Percentiles rank a stretch among this genome's conserved stretches.
Evolutionary conservation across 2,888 invertebrate genomes (phyloP).

Genomic region (Bembecia ichneumoniformis): DNA sequence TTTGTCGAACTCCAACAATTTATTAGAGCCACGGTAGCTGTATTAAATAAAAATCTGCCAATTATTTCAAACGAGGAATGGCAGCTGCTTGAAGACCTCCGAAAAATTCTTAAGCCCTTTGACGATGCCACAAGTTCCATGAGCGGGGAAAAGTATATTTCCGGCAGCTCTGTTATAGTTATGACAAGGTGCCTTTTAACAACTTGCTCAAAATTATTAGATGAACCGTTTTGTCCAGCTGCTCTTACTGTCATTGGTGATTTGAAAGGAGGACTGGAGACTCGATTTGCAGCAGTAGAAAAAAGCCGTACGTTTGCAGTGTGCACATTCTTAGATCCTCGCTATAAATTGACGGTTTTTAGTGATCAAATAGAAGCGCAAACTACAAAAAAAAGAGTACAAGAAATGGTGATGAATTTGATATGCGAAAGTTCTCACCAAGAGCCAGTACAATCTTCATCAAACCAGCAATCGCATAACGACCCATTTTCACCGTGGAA

Average conservation of each 20-base stretch:
- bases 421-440: neutral
- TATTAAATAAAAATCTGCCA: conserved; percentile 12
- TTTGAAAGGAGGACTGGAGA: conserved; percentile 8
- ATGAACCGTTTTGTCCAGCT: neutral
- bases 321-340: conserved; percentile 14
- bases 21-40: conserved; percentile 10
- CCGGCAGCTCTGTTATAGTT: conserved; percentile 15
- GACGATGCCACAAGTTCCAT: conserved; percentile 15
- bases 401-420: neutral
- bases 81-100: conserved; percentile 3
- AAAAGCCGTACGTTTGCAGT: conserved; percentile 12
- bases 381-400: conserved; percentile 7
- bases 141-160: conserved; percentile 18
- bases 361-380: conserved; percentile 8
- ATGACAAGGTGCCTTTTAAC: conserved; percentile 15
- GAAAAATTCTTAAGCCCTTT: conserved; percentile 14
- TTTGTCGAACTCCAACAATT: conserved; percentile 14
- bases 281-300: conserved; percentile 13
- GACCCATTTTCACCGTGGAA: neutral
- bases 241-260: neutral
- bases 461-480: neutral
- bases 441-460: neutral
- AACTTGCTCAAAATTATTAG: conserved; percentile 9
- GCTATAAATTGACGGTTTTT: conserved; percentile 11
- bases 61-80: conserved; percentile 7